These are phyloP conservation scores for Telmatherina bonti DNA, from an alignment of 2,797 vertebrate genomes.

Conservation along the genomic window DNA sequence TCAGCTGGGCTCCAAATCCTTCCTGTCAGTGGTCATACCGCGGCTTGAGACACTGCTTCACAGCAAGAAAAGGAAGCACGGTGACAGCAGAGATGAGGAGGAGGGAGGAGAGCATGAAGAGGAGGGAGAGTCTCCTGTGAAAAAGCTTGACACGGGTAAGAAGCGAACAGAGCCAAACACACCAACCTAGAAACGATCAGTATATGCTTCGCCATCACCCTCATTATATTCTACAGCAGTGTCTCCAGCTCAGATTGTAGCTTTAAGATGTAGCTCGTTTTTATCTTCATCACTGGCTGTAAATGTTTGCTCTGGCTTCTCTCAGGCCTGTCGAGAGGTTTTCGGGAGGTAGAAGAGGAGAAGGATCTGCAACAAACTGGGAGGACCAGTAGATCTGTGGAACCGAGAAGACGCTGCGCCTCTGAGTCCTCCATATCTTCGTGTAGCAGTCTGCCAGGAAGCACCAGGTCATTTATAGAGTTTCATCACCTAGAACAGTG, in stretches of 20 bases:
- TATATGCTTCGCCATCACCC: too few relatives aligned
- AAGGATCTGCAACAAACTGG: slow-evolving; percentile 73
- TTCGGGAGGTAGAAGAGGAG: slow-evolving; percentile 83
- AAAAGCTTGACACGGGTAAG: slow-evolving; percentile 92
- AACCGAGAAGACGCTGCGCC: slow-evolving; percentile 93
- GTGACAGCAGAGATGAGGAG: slow-evolving; percentile 86
- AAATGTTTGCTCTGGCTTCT: slow-evolving; percentile 22
- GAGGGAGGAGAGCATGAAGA: slow-evolving; percentile 87
- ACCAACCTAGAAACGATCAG: background rate
- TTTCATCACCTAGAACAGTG: background rate
- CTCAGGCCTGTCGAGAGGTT: slow-evolving; percentile 91
- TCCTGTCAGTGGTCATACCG: slow-evolving; percentile 98
- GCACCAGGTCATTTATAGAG: slow-evolving; percentile 84
- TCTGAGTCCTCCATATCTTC: slow-evolving; percentile 98
- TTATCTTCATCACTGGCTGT: background rate
- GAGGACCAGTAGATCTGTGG: slow-evolving; percentile 82
- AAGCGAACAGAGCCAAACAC: background rate
- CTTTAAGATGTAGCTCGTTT: background rate
- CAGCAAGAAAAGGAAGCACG: slow-evolving; percentile 94
- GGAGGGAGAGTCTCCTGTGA: slow-evolving; percentile 89
- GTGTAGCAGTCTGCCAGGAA: slow-evolving; percentile 91
- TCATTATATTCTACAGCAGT: background rate
- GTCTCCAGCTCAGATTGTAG: background rate
- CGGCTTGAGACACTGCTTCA: slow-evolving; percentile 97
- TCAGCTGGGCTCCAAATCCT: slow-evolving; percentile 95